Conservation (phyloP, 2,113 vertebrate species). For the Pleuronectes platessa region DNA sequence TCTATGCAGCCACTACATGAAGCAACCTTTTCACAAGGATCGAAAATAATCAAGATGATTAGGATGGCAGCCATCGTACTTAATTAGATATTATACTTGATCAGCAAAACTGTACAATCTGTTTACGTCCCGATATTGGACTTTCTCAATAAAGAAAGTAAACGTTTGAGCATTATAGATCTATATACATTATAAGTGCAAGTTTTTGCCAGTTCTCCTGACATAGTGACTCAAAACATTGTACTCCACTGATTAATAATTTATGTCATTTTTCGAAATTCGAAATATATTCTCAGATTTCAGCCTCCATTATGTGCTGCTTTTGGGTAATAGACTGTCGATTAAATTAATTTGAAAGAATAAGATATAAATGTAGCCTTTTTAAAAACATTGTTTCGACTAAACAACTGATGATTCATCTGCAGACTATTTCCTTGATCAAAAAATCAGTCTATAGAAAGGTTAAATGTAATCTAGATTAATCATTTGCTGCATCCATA, state of each 20-base stretch:
- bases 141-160: background rate
- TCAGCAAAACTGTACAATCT: background rate
- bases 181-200: background rate
- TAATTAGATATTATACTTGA: background rate
- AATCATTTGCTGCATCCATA: too few species aligned
- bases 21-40: slow-evolving; percentile 10
- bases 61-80: background rate
- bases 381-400: too few species aligned
- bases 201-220: background rate
- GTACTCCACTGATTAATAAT: background rate
- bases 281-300: too few species aligned
- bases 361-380: too few species aligned
- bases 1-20: slow-evolving; percentile 23
- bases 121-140: background rate
- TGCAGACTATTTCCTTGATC: too few species aligned
- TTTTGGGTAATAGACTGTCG: too few species aligned
- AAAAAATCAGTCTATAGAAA: too few species aligned
- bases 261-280: too few species aligned
- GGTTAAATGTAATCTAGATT: too few species aligned
- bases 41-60: slow-evolving; percentile 11
- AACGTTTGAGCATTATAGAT: background rate
- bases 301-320: too few species aligned
- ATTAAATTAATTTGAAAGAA: too few species aligned
- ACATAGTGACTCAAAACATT: background rate
- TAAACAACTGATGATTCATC: too few species aligned